phyloP scores from a whole-genome alignment of 2,113 vertebrate species.

The Euleptes europaea region DNA sequence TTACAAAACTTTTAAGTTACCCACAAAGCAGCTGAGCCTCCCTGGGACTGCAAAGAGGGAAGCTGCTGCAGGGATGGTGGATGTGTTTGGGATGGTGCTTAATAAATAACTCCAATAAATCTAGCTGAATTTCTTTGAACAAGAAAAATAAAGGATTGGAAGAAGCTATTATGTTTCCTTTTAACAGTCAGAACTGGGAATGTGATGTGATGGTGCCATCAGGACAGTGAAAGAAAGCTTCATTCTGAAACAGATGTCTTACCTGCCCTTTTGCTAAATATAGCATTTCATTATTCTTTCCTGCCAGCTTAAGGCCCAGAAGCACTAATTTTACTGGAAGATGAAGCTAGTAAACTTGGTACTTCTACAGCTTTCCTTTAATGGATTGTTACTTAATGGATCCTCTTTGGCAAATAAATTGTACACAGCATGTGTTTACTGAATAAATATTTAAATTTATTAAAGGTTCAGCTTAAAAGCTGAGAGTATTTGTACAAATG shows the following conservation, averaged over 20 bases:
- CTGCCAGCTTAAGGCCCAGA: not conserved
- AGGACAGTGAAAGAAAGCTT: not conserved
- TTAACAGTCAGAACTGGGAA: not conserved
- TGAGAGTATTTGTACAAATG: not conserved
- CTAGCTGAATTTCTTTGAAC: not conserved
- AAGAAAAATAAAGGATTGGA: not conserved
- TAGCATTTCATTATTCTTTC: not conserved
- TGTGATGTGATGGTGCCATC: not conserved
- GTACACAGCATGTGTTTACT: not conserved
- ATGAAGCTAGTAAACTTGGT: not conserved
- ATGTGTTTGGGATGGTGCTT: not conserved
- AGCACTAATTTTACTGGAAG: not conserved
- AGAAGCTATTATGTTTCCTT: not conserved
- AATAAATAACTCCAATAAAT: not conserved
- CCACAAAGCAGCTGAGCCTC: not conserved
- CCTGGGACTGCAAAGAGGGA: not conserved
- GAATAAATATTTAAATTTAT: not conserved
- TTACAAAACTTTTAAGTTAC: no score
- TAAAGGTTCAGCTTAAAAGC: not conserved
- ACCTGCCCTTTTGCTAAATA: slow-evolving; percentile 1
- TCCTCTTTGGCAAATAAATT: not conserved
- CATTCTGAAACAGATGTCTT: slow-evolving; percentile 7
- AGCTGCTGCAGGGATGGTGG: no score
- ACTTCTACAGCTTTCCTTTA: slow-evolving; percentile 1
- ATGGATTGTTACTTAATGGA: not conserved